phyloP scores from a whole-genome alignment of 2,888 invertebrate species.

The Plebejus melissa region DNA sequence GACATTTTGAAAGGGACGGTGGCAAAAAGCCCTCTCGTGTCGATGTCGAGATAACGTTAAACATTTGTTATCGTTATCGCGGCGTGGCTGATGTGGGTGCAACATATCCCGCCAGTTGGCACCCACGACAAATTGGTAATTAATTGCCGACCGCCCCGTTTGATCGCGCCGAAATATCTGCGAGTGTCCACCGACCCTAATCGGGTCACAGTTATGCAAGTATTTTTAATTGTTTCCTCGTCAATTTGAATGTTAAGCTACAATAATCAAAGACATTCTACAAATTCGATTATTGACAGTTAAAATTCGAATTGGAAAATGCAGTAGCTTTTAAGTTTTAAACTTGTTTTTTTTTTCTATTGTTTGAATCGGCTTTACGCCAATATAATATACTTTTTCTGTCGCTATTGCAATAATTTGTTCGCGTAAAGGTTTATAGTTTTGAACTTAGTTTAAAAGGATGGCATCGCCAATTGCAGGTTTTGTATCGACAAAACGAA shows the following conservation, averaged over 20 bases:
- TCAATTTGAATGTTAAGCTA: neutral
- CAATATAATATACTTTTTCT: no score
- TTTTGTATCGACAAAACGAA: neutral
- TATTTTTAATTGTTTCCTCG: neutral
- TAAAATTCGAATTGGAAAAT: no score
- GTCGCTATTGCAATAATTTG: no score
- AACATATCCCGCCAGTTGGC: conserved; percentile 70
- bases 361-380: no score
- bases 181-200: conserved; percentile 57
- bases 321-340: no score
- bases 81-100: conserved; percentile 76
- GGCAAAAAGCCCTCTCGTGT: conserved; percentile 78
- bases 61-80: conserved; percentile 79
- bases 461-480: neutral
- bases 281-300: no score
- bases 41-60: conserved; percentile 77
- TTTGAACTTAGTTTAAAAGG: neutral
- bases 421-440: no score
- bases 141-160: conserved; percentile 71
- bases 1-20: conserved; percentile 68
- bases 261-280: neutral
- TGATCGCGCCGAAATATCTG: conserved; percentile 74
- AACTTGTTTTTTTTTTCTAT: no score
- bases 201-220: conserved; percentile 41
- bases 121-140: conserved; percentile 79